Evolutionary conservation across 2,888 invertebrate genomes (phyloP), one percentile per base, ranked within the genome.

Genomic region (Idaea dimidiata): DNA sequence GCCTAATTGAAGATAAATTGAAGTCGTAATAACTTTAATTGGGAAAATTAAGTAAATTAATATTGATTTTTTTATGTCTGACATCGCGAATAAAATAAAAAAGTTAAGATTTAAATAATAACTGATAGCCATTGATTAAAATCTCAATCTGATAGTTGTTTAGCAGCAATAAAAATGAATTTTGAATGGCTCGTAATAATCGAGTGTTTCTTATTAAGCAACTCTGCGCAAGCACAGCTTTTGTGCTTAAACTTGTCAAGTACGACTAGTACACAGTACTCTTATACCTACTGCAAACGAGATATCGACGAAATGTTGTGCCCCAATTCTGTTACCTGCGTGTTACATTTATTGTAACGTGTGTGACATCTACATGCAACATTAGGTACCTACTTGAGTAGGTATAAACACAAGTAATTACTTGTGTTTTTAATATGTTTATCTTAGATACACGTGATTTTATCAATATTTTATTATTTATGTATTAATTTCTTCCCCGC

Each of bases 191-290:
- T 57, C 43, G 55, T 57, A 53, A 54, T 62, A 62, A 68, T 68
- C 63, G 61, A 59, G 64, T 63, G 73, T 69, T 66, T 71, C 70
- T 72, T 72, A 72, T 78, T 75, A 76, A 72, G 78, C 76, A 77
- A 80, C 71, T 24, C 24, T 63, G 70, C 72, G 68, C 66, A 71
- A 68, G 72, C 71, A 68, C 67, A 80, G 78, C 78, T 81, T 81
- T 80, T 77, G 77, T 76, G 72, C 75, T 69, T 73, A 72, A 75
- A 77, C 71, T 79, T 79, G 79, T 83, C 83, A 83, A 84, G 83
- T 83, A 82, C 81, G 66, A 82, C 82, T 69, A 75, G 76, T 82
- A 72, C 75, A 74, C 75, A 74, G 71, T 71, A 69, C 66, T 75
- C 73, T 66, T 74, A 70, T 5, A 3, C 24, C 3, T 24, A 70